Evolutionary conservation across 2,888 invertebrate genomes (phyloP), one percentile per base, ranked within the genome.

Genomic region (Heliconius charithonia): DNA sequence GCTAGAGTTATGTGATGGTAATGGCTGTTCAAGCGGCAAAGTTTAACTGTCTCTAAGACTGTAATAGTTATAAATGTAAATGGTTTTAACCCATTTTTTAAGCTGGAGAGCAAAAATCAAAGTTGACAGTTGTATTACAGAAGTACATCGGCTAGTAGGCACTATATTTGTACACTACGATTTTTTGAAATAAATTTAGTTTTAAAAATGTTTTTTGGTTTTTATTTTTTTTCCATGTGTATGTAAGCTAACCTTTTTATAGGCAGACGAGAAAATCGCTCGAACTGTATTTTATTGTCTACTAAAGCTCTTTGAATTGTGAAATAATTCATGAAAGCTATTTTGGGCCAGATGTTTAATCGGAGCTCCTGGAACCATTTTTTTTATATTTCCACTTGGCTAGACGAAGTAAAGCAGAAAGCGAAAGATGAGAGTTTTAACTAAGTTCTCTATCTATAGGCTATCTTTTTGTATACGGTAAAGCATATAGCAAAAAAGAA

Each of bases 91-190:
- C 87, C 84, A 83, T 76, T 72, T 65, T 62, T 75, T 59, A 69
- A 75, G 22, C 73, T 72, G 67, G 51, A 59, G 72, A n/a, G 37
- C 59, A 4, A 67, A 62, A 65, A 41, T 62, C 22, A 32, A 41
- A 84, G 80, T 63, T 56, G 27, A 77, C 69, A 77, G 56, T 63
- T 62, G 41, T 74, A 63, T 74, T 25, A 62, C 59, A 74, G 63
- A 84, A 89, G 85, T 89, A 90, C 91, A 90, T 89, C 87, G 88
- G 90, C 91, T 90, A 86, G 77, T 91, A 91, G 89, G 87, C 72
- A 72, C 59, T 72, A 85, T 89, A 92, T 92, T 91, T 93, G 93
- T 93, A 93, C 93, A 93, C 93, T 89, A 88, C 87, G 88, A 27
- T 90, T 93, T 93, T 91, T 86, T 88, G 82, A 89, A 92, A 91